phyloP scores from a whole-genome alignment of 1,140 invertebrate genomes.

The Ceratina japonica region DNA sequence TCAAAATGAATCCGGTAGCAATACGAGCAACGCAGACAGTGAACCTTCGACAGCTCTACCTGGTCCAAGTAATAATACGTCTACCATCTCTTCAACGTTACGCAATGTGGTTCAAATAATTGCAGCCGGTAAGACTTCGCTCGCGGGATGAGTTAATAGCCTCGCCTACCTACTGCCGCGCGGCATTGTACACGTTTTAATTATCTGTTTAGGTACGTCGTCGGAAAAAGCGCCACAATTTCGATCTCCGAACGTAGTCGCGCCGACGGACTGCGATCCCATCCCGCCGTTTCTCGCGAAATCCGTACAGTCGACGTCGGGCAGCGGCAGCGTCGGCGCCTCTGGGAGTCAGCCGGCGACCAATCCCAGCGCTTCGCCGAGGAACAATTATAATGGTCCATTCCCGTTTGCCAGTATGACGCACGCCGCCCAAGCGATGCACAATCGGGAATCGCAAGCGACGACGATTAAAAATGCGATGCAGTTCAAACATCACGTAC shows the following conservation, averaged over 20 bases:
- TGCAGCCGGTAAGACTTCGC: constrained; percentile 70
- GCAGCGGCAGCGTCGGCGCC: constrained; percentile 60
- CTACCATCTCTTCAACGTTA: constrained; percentile 73
- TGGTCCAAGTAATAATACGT: constrained; percentile 75
- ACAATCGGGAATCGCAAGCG: constrained; percentile 76
- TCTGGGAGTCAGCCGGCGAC: constrained; percentile 63
- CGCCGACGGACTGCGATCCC: constrained; percentile 86
- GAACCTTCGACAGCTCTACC: constrained; percentile 72
- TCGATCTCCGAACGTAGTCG: constrained; percentile 91
- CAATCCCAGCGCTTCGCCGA: constrained; percentile 69
- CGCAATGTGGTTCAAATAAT: constrained; percentile 77
- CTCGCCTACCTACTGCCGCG: neutral
- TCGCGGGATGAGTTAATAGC: neutral
- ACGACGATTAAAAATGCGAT: constrained; percentile 75
- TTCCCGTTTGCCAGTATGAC: constrained; percentile 95
- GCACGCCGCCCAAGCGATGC: constrained; percentile 85
- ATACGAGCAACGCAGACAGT: constrained; percentile 63
- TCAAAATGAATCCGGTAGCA: constrained; percentile 69
- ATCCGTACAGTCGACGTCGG: constrained; percentile 67
- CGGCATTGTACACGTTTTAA: constrained; percentile 1
- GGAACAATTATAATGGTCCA: constrained; percentile 82
- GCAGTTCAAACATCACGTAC: constrained; percentile 77
- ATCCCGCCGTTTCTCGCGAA: constrained; percentile 79
- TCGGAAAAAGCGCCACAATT: constrained; percentile 81
- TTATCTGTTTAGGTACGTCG: constrained; percentile 66